Conservation (phyloP, 2,797 vertebrate genomes). For the Sebastes paucispinis region DNA sequence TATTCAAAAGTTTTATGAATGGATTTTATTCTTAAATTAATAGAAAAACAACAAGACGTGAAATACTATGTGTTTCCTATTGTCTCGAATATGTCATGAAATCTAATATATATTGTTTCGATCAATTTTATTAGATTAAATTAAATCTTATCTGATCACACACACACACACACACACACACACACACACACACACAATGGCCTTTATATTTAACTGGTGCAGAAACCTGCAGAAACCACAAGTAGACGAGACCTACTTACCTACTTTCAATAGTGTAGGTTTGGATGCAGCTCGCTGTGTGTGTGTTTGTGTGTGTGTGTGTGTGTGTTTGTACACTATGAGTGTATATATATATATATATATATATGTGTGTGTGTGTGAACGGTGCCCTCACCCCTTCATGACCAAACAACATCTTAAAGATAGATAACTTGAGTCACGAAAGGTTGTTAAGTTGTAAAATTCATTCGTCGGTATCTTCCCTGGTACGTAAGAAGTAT, state of each 20-base stretch:
- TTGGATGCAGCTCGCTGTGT: not conserved
- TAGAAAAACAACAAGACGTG: not conserved
- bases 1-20: not conserved
- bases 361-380: not conserved
- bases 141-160: not conserved
- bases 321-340: not conserved
- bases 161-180: not conserved
- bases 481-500: not conserved
- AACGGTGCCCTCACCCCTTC: not conserved
- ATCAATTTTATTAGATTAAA: not conserved
- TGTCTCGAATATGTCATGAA: not conserved
- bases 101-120: too few relatives aligned
- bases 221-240: slow-evolving; percentile 47
- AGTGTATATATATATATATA: not conserved
- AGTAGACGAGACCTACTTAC: slow-evolving; percentile 49
- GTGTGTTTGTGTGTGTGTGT: too few relatives aligned
- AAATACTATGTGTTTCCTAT: not conserved
- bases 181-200: not conserved
- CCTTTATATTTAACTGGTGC: slow-evolving; percentile 46
- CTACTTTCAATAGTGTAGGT: slow-evolving; percentile 57
- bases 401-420: not conserved
- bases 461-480: not conserved
- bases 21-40: not conserved
- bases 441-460: not conserved
- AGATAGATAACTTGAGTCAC: not conserved